Conservation (phyloP, 2,797 vertebrate species). For the Acipenser ruthenus region DNA sequence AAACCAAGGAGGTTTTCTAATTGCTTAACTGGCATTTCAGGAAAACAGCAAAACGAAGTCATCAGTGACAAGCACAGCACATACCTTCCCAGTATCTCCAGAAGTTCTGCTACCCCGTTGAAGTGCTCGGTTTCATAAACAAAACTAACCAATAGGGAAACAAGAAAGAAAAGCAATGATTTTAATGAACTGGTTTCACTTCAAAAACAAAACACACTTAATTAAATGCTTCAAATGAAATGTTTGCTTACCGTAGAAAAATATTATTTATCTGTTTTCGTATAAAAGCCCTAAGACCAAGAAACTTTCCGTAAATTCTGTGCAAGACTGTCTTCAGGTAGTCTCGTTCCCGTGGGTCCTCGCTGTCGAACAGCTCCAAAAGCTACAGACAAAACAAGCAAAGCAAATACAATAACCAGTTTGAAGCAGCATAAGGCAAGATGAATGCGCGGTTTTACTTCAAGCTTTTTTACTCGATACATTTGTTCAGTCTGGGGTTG, state of each 20-base stretch:
- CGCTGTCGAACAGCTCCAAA: slow-evolving; percentile 95
- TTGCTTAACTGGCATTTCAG: neutral
- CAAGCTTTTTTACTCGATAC: neutral
- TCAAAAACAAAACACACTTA: no score
- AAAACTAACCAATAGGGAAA: slow-evolving; percentile 56
- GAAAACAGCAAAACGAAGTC: no score
- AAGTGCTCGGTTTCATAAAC: slow-evolving; percentile 99
- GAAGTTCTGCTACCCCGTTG: slow-evolving; percentile 96
- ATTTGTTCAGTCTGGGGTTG: no score
- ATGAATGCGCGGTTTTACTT: neutral
- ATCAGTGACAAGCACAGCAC: slow-evolving; percentile 20
- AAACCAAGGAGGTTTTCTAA: neutral
- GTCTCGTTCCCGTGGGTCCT: slow-evolving; percentile 97
- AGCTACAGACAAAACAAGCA: slow-evolving; percentile 54
- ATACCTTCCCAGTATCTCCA: slow-evolving; percentile 99
- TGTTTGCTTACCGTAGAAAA: slow-evolving; percentile 93
- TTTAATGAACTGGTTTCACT: no score
- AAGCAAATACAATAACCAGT: no score
- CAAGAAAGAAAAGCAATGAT: neutral
- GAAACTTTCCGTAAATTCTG: slow-evolving; percentile 99
- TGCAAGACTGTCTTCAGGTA: slow-evolving; percentile 98
- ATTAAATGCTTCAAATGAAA: no score
- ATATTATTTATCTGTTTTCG: slow-evolving; percentile 99
- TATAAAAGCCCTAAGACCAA: slow-evolving; percentile 99
- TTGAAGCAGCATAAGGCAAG: neutral